Conservation (phyloP, 2,888 invertebrate species). For the Drepanosiphum platanoidis region DNA sequence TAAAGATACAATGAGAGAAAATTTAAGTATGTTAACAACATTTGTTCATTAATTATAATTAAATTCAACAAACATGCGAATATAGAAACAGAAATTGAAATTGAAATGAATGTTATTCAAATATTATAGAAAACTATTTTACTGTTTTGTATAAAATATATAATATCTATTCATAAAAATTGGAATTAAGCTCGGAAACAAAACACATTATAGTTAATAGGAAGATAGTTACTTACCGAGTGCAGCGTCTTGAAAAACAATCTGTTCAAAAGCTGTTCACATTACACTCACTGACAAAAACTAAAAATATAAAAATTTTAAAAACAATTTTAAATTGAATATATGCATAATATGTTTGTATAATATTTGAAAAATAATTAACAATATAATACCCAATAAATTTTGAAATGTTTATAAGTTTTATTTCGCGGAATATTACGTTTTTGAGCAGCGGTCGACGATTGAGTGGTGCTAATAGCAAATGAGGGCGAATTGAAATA, state of each 20-base stretch:
- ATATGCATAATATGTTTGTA: not conserved
- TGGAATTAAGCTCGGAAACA: not conserved
- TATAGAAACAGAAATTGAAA: not conserved
- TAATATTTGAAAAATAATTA: constrained; percentile 21
- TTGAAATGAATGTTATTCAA: no score
- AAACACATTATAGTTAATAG: not conserved
- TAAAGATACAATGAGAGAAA: not conserved
- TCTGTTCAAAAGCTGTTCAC: constrained; percentile 47
- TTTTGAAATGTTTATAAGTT: constrained; percentile 50
- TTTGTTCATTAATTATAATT: not conserved
- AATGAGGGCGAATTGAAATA: constrained; percentile 62
- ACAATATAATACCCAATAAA: constrained; percentile 42
- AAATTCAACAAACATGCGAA: not conserved
- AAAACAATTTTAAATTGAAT: constrained; percentile 28
- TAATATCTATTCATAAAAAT: not conserved
- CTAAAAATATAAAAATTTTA: constrained; percentile 37
- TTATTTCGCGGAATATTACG: constrained; percentile 61
- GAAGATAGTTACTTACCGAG: constrained; percentile 25
- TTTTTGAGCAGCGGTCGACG: constrained; percentile 62
- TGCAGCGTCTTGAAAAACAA: constrained; percentile 34
- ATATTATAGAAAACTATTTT: no score
- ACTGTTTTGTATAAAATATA: not conserved
- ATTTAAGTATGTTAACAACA: not conserved
- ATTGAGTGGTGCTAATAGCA: constrained; percentile 61
- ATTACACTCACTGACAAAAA: constrained; percentile 52